A percentile compares a stretch with the other conserved stretches of the same genome.
These are phyloP conservation scores for Pristionchus maxplancki DNA, from an alignment of 2,888 invertebrate species.

Conservation along the genomic window DNA sequence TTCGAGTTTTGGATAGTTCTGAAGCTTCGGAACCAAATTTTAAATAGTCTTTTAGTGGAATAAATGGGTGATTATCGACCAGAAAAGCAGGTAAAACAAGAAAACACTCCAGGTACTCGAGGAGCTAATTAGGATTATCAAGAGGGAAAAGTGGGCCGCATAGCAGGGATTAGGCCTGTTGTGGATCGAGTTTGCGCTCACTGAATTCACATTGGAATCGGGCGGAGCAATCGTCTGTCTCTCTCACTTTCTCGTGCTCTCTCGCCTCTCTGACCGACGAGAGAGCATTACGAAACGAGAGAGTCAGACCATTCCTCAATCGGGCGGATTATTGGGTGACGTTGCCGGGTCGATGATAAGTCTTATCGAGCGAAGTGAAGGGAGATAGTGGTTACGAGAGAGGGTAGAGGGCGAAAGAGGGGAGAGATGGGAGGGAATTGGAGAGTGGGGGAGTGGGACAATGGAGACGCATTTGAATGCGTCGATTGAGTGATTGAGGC, in stretches of 20 bases:
- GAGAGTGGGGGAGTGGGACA: neutral
- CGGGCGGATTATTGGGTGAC: neutral
- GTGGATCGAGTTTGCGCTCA: neutral
- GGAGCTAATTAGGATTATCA: slow-evolving; percentile 26
- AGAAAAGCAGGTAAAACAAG: neutral
- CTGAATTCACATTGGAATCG: too few species aligned
- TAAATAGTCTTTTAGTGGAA: too few species aligned
- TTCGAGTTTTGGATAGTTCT: too few species aligned
- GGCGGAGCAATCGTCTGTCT: neutral
- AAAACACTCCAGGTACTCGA: neutral
- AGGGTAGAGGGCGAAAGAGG: slow-evolving; percentile 44
- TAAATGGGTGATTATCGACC: neutral
- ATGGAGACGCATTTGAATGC: neutral
- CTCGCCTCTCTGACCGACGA: too few species aligned
- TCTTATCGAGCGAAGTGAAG: slow-evolving; percentile 20
- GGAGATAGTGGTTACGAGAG: slow-evolving; percentile 40
- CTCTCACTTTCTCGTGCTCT: too few species aligned
- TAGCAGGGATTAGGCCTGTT: neutral
- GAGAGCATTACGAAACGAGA: too few species aligned
- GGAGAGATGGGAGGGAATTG: slow-evolving; percentile 32
- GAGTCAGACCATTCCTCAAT: too few species aligned
- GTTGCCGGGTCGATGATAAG: slow-evolving; percentile 1
- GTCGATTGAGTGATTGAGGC: neutral
- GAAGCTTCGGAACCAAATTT: too few species aligned
- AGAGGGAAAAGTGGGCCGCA: neutral